Percentiles rank a stretch among this genome's conserved stretches.
These are phyloP conservation scores for Archips xylosteana DNA, from an alignment of 2,888 invertebrate genomes.

Conservation along the genomic window DNA sequence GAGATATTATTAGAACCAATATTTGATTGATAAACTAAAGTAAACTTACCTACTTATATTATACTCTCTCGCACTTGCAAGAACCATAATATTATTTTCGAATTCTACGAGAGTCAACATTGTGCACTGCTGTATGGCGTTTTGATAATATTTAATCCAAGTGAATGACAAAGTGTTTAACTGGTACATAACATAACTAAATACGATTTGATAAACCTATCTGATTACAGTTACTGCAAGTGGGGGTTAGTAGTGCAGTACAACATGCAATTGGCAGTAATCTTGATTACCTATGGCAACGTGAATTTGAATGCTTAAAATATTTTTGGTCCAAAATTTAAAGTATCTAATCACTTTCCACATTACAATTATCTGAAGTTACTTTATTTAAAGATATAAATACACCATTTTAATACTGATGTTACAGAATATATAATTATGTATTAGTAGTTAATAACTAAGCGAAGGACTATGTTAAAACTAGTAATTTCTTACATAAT, in stretches of 20 bases:
- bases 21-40: constrained; percentile 10
- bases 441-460: constrained; percentile 74
- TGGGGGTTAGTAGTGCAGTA: constrained; percentile 25
- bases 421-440: constrained; percentile 73
- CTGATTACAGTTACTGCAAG: constrained; percentile 37
- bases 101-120: not conserved
- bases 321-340: constrained; percentile 83
- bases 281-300: constrained; percentile 78
- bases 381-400: constrained; percentile 69
- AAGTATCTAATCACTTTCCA: constrained; percentile 68
- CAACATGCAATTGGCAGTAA: constrained; percentile 73
- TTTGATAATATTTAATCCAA: not conserved
- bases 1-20: not conserved
- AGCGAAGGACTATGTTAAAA: constrained; percentile 76
- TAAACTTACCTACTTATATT: constrained; percentile 30
- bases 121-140: not conserved
- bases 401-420: constrained; percentile 84
- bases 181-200: not conserved
- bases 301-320: constrained; percentile 80
- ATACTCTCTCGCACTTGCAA: constrained; percentile 33
- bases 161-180: not conserved
- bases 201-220: not conserved
- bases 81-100: constrained; percentile 30
- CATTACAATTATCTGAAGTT: constrained; percentile 61
- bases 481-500: constrained; percentile 76